These are phyloP conservation scores for Watsonalla cultraria DNA, from an alignment of 2,888 invertebrate genomes.

Conservation along the genomic window DNA sequence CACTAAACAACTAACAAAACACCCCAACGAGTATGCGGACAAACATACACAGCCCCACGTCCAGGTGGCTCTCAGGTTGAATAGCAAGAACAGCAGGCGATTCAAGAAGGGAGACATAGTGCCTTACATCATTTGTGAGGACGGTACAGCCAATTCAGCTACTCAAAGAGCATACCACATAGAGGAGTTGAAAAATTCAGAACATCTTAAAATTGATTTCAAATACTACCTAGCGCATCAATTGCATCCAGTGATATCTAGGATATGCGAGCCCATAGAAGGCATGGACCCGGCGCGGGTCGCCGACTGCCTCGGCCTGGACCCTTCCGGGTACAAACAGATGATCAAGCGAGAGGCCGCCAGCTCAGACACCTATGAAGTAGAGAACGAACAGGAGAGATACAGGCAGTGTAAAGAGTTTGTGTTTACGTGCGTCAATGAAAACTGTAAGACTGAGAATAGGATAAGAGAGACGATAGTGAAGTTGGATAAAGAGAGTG, in stretches of 20 bases:
- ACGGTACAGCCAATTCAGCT: conserved; percentile 87
- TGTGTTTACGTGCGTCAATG: conserved; percentile 79
- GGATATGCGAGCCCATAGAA: conserved; percentile 97
- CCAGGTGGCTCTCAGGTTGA: conserved; percentile 90
- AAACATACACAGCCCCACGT: conserved; percentile 92
- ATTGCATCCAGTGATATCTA: conserved; percentile 96
- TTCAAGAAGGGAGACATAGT: conserved; percentile 97
- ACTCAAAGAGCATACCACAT: conserved; percentile 96
- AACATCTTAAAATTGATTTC: conserved; percentile 86
- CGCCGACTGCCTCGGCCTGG: conserved; percentile 91
- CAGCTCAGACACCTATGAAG: conserved; percentile 65
- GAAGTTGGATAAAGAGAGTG: conserved; percentile 55
- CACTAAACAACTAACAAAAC: conserved; percentile 96
- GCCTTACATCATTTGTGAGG: conserved; percentile 96
- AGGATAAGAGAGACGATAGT: conserved; percentile 71
- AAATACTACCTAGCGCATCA: conserved; percentile 97
- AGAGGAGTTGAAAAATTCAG: conserved; percentile 89
- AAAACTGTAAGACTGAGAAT: conserved; percentile 78
- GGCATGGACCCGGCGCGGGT: conserved; percentile 94
- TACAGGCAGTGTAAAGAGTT: conserved; percentile 82
- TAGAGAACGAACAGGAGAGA: conserved; percentile 74
- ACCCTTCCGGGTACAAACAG: conserved; percentile 74
- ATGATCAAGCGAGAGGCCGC: conserved; percentile 62
- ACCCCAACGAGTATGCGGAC: conserved; percentile 95
- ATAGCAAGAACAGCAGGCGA: conserved; percentile 87